phyloP scores from a whole-genome alignment of 2,797 vertebrate species.

The Sus cebifrons region DNA sequence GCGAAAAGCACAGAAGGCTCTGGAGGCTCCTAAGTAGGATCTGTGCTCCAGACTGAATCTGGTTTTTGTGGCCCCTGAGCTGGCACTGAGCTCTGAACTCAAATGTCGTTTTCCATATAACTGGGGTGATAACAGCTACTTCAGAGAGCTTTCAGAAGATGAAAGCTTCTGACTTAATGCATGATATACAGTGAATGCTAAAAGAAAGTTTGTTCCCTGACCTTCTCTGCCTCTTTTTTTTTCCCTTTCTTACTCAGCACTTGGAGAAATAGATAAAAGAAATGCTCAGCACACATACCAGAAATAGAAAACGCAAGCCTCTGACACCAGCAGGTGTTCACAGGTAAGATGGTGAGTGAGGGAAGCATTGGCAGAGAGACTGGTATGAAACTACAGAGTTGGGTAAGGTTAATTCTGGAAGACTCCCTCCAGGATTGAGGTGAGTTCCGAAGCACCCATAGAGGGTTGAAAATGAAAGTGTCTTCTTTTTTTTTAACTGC shows the following conservation, averaged over 20 bases:
- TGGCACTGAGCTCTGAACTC: not conserved
- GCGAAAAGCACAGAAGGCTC: not conserved
- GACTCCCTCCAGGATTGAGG: not conserved
- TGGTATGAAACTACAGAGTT: not conserved
- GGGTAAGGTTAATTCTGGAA: not conserved
- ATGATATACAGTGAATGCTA: not conserved
- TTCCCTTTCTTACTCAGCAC: not conserved
- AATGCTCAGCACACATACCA: not conserved
- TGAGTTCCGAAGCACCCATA: not conserved
- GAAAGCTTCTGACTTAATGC: not conserved
- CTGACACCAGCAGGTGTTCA: not conserved
- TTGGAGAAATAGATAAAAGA: not conserved
- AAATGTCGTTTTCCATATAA: not conserved
- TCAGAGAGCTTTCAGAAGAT: not conserved
- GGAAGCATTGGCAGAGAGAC: not conserved
- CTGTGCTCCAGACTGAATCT: not conserved
- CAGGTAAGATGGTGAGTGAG: not conserved
- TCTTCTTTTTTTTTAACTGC: not conserved
- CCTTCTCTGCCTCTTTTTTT: not conserved
- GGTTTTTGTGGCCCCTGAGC: not conserved
- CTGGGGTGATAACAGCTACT: not conserved
- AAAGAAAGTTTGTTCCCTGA: not conserved
- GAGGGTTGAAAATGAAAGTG: not conserved
- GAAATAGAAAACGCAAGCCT: slow-evolving; percentile 27
- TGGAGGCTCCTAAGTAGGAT: not conserved